Evolutionary conservation across 2,888 invertebrate species (phyloP).

Genomic region (Acrobasis consociella): DNA sequence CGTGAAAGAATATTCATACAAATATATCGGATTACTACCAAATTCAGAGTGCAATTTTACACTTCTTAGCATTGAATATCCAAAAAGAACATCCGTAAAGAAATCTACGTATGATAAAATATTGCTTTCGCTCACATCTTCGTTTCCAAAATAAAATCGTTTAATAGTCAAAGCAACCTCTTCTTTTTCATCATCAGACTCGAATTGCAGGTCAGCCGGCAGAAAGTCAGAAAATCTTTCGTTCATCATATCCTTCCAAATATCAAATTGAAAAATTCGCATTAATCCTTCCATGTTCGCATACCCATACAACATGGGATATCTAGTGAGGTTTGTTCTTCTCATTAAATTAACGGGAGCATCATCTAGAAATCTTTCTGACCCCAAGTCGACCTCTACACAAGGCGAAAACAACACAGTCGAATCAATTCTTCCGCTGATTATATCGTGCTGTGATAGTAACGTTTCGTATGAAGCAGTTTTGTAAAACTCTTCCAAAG

Average conservation of each 20-base stretch:
- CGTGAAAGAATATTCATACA: slow-evolving; percentile 46
- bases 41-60: slow-evolving; percentile 38
- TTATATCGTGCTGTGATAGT: slow-evolving; percentile 31
- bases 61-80: slow-evolving; percentile 35
- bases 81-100: slow-evolving; percentile 52
- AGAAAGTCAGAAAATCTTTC: slow-evolving; percentile 42
- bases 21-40: slow-evolving; percentile 43
- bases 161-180: slow-evolving; percentile 34
- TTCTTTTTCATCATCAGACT: slow-evolving; percentile 30
- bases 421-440: slow-evolving; percentile 32
- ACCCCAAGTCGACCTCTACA: slow-evolving; percentile 40
- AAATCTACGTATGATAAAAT: slow-evolving; percentile 34
- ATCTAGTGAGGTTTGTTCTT: slow-evolving; percentile 39
- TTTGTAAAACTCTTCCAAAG: slow-evolving; percentile 52
- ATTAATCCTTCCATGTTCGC: slow-evolving; percentile 45
- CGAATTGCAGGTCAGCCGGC: slow-evolving; percentile 39
- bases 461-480: slow-evolving; percentile 40
- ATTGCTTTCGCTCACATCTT: slow-evolving; percentile 27
- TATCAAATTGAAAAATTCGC: slow-evolving; percentile 33
- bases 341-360: slow-evolving; percentile 47
- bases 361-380: slow-evolving; percentile 45
- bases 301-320: slow-evolving; percentile 54
- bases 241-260: slow-evolving; percentile 42
- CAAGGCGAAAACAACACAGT: slow-evolving; percentile 41
- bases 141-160: slow-evolving; percentile 42